Evolutionary conservation across 1,140 invertebrate genomes (phyloP).

Genomic region (Diorhabda elongata): DNA sequence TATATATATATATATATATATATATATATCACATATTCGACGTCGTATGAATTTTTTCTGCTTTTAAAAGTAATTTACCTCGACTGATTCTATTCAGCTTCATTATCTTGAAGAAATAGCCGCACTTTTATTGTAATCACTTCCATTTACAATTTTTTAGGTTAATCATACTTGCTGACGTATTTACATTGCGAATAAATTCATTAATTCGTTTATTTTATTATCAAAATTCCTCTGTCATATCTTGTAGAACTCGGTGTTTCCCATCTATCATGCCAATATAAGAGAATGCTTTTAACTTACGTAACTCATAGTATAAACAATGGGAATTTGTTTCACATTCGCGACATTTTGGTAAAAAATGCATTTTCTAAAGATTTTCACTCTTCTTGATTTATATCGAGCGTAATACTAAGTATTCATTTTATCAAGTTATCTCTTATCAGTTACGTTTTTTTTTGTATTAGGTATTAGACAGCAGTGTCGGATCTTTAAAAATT

Average conservation of each 20-base stretch:
- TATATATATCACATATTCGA: too few relatives aligned
- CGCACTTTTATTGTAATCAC: neutral
- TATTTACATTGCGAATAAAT: neutral
- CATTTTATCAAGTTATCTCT: neutral
- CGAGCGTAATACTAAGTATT: neutral
- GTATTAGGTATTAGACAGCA: neutral
- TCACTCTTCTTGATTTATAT: neutral
- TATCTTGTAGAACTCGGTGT: neutral
- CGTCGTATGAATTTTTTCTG: too few relatives aligned
- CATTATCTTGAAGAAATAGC: neutral
- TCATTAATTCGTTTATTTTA: neutral
- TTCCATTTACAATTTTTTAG: neutral
- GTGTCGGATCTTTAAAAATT: too few relatives aligned
- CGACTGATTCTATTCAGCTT: neutral
- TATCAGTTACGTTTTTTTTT: neutral
- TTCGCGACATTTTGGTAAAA: neutral
- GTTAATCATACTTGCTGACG: neutral
- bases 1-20: too few relatives aligned
- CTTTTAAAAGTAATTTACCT: neutral
- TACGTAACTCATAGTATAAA: constrained; percentile 1
- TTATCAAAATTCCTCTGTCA: neutral
- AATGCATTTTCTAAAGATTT: neutral
- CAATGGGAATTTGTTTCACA: neutral
- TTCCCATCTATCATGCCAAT: neutral
- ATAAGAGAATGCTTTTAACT: neutral